These are phyloP conservation scores for Dissostichus mawsoni DNA, from an alignment of 2,113 vertebrate species.

Conservation along the genomic window DNA sequence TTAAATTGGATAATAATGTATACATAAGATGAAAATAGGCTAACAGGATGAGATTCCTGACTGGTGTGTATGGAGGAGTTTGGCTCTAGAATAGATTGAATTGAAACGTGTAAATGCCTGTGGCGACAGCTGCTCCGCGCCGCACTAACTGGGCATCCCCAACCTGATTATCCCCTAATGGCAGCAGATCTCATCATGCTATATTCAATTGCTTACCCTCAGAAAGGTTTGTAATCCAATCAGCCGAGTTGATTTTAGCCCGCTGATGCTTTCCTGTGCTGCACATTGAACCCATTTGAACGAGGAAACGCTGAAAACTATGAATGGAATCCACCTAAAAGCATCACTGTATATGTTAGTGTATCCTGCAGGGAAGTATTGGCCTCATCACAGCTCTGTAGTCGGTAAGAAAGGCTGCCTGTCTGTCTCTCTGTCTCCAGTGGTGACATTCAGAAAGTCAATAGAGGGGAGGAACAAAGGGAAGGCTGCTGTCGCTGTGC, in stretches of 20 bases:
- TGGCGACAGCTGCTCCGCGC: slow-evolving; percentile 40
- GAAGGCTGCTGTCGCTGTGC: slow-evolving; percentile 49
- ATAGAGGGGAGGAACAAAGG: slow-evolving; percentile 58
- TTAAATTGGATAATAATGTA: no score
- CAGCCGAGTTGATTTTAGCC: slow-evolving; percentile 40
- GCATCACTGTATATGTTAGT: neutral
- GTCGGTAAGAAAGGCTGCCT: slow-evolving; percentile 57
- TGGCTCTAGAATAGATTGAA: neutral
- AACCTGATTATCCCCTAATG: slow-evolving; percentile 49
- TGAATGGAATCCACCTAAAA: neutral
- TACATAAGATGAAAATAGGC: neutral
- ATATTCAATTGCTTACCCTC: slow-evolving; percentile 44
- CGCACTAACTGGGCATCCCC: slow-evolving; percentile 25
- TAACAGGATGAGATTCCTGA: neutral
- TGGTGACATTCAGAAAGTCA: slow-evolving; percentile 63
- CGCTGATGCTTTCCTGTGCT: slow-evolving; percentile 1
- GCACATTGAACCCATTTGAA: neutral
- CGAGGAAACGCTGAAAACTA: neutral
- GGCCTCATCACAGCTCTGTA: slow-evolving; percentile 12
- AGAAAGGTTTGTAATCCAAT: slow-evolving; percentile 47
- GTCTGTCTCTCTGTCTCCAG: slow-evolving; percentile 61
- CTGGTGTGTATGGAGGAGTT: neutral
- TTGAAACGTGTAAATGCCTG: slow-evolving; percentile 33
- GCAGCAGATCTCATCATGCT: slow-evolving; percentile 38
- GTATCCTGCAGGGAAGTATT: slow-evolving; percentile 9